Evolutionary conservation across 2,888 invertebrate genomes (phyloP), one percentile per base, ranked within the genome.

Genomic region (Chesias legatella): DNA sequence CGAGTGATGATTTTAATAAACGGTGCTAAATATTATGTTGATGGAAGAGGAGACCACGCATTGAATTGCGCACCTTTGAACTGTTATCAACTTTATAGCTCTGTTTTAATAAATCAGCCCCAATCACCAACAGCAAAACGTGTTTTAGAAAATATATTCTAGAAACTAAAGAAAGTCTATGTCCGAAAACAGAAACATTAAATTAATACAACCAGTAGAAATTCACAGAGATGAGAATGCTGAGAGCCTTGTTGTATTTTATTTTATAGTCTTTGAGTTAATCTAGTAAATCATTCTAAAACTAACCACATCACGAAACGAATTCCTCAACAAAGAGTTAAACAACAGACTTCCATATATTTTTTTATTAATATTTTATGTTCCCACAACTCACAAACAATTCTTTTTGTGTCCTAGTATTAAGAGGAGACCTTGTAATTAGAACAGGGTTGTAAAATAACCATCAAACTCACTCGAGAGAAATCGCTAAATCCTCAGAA

Each of bases 381-480:
- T 55, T 58, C 53, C 64, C 62, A 71, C 73, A 68, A 75, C 53
- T 63, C 62, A 71, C 73, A 68, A 76, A 79, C 79, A 80, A 75
- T 79, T 69, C 60, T 60, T 67, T 70, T 70, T 75, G 58, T 69
- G 65, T 67, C 59, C 79, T 82, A 81, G 75, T 74, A 67, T 61
- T 65, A 68, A 76, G 73, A 80, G 78, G 79, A 82, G 80, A 81
- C 78, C 73, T 73, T 70, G 71, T 80, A 83, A 86, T 88, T 86
- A 83, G 79, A 77, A 76, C 74, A 68, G 63, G 73, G 79, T 68
- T 67, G 76, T 88, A 86, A 86, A 88, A 86, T 72, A 81, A 75
- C 83, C 83, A 84, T 88, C 80, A 86, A 85, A 79, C 70, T 70
- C 66, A 73, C 71, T 74, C 69, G 60, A 68, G 75, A 79, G 69